Evolutionary conservation across 2,888 invertebrate species (phyloP).

Genomic region (Cephus pulcher): DNA sequence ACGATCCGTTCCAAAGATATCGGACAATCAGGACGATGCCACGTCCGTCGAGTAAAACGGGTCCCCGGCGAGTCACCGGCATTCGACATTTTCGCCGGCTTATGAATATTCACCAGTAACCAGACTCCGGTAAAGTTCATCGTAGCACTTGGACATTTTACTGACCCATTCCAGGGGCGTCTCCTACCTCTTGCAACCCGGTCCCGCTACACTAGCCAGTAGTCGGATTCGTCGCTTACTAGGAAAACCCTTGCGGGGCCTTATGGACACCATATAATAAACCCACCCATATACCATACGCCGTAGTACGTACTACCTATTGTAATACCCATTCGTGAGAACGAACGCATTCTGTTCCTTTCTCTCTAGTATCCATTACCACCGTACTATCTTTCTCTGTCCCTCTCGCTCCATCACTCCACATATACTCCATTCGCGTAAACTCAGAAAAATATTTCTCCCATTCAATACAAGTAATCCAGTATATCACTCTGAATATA

Average conservation of each 20-base stretch:
- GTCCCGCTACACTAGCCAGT: neutral
- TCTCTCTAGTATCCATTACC: neutral
- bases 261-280: neutral
- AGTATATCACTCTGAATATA: slow-evolving; percentile 6
- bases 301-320: neutral
- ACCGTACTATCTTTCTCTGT: neutral
- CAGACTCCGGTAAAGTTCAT: neutral
- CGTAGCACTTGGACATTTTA: neutral
- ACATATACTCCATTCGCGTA: slow-evolving; percentile 9
- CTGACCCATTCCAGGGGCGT: neutral
- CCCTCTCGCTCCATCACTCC: neutral
- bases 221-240: neutral
- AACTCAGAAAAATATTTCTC: slow-evolving; percentile 14
- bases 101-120: slow-evolving; percentile 2
- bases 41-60: neutral
- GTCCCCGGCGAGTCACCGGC: neutral
- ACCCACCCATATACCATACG: neutral
- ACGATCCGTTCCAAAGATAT: slow-evolving; percentile 65
- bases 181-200: neutral
- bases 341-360: neutral
- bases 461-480: slow-evolving; percentile 17
- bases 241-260: neutral
- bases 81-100: neutral
- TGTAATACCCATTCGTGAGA: neutral
- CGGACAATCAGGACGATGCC: slow-evolving; percentile 38